Percentiles rank a stretch among this genome's conserved stretches.
phyloP scores from a whole-genome alignment of 1,140 invertebrate species.

The Zophobas atratus region DNA sequence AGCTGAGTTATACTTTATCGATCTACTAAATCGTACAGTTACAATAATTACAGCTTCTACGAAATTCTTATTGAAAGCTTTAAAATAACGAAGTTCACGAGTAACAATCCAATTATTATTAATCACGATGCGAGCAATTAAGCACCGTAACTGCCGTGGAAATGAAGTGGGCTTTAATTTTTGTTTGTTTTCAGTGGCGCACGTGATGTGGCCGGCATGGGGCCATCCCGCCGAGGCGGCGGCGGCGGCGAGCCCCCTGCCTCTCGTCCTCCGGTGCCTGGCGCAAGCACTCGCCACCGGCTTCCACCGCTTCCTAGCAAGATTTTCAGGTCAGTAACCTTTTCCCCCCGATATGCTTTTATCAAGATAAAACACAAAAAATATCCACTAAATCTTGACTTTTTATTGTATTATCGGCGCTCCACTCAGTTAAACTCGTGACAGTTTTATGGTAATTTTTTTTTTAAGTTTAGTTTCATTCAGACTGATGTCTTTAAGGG shows the following conservation, averaged over 20 bases:
- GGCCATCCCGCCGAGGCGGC: conserved; percentile 58
- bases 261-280: conserved; percentile 63
- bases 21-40: background rate
- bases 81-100: background rate
- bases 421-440: too few relatives aligned
- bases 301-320: conserved; percentile 67
- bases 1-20: background rate
- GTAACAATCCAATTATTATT: background rate
- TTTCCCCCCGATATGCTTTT: background rate
- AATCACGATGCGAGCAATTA: conserved; percentile 10
- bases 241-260: conserved; percentile 59
- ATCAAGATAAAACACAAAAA: too few relatives aligned
- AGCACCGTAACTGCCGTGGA: background rate
- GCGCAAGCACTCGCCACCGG: conserved; percentile 65
- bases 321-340: conserved; percentile 67
- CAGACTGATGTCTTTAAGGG: too few relatives aligned
- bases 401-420: too few relatives aligned
- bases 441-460: too few relatives aligned
- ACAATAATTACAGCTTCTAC: conserved; percentile 18
- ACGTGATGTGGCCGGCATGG: conserved; percentile 67
- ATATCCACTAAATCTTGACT: too few relatives aligned
- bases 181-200: conserved; percentile 65
- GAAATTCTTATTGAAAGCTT: background rate
- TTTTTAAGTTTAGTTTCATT: too few relatives aligned
- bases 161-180: conserved; percentile 16